These are phyloP conservation scores for Semotilus atromaculatus DNA, from an alignment of 2,797 vertebrate species.

Conservation along the genomic window DNA sequence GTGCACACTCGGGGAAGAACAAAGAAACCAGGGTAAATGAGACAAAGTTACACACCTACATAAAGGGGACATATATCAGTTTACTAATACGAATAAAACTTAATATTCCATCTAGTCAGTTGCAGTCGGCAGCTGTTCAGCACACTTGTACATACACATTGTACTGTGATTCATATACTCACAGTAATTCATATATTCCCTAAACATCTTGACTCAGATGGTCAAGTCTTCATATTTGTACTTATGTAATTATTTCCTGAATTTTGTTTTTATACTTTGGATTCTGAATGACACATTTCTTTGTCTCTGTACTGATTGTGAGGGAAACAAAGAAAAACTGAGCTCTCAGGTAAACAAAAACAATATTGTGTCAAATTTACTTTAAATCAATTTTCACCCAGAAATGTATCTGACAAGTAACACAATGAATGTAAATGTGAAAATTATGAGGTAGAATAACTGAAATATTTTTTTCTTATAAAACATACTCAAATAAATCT, in stretches of 20 bases:
- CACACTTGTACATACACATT: background rate
- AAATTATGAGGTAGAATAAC: background rate
- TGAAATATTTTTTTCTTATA: background rate
- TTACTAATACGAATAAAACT: slow-evolving; percentile 18
- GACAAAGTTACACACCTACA: slow-evolving; percentile 4
- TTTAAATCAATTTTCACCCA: background rate
- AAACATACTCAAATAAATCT: background rate
- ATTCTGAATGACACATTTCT: background rate
- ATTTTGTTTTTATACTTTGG: background rate
- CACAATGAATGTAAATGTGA: background rate
- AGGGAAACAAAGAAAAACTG: slow-evolving; percentile 1
- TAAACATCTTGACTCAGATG: slow-evolving; percentile 11
- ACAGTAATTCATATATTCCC: background rate
- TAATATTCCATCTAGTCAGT: slow-evolving; percentile 11
- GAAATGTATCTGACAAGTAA: background rate
- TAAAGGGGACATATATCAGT: slow-evolving; percentile 19
- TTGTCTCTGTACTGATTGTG: background rate
- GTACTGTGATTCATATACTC: background rate
- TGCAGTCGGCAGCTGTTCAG: slow-evolving; percentile 4
- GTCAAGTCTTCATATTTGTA: background rate
- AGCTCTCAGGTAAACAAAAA: background rate
- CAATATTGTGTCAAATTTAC: background rate
- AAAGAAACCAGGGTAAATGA: slow-evolving; percentile 20
- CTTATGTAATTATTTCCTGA: background rate
- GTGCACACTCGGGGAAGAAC: background rate